phyloP scores from a whole-genome alignment of 2,888 invertebrate species.

The Melieria picta region DNA sequence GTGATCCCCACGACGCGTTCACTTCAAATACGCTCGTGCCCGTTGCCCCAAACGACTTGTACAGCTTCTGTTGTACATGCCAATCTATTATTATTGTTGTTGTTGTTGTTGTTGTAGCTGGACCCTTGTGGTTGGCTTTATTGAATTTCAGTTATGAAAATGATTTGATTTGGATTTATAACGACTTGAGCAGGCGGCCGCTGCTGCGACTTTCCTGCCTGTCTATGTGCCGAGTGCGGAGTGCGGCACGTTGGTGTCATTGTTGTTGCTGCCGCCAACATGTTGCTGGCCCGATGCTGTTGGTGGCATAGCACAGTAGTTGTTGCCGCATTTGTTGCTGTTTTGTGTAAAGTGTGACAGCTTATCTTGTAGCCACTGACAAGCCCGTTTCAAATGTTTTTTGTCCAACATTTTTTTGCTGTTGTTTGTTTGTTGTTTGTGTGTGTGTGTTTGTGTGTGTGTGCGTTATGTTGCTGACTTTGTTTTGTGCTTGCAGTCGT shows the following conservation, averaged over 20 bases:
- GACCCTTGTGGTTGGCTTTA: slow-evolving; percentile 52
- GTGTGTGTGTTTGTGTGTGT: background rate
- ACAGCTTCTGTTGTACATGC: background rate
- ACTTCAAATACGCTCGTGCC: no score
- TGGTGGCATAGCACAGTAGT: slow-evolving; percentile 27
- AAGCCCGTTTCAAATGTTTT: slow-evolving; percentile 43
- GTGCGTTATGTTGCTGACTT: background rate
- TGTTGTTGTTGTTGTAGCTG: background rate
- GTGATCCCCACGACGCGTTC: background rate
- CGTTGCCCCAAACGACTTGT: no score
- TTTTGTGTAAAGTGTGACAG: slow-evolving; percentile 52
- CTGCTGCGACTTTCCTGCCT: background rate
- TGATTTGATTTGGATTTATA: slow-evolving; percentile 55
- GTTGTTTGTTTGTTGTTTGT: slow-evolving; percentile 11
- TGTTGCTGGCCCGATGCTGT: background rate
- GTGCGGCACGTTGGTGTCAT: no score
- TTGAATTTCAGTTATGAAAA: slow-evolving; percentile 55
- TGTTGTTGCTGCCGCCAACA: background rate
- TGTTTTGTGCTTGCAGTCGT: slow-evolving; percentile 44
- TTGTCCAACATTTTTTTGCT: slow-evolving; percentile 25
- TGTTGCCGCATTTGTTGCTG: slow-evolving; percentile 25
- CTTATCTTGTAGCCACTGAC: slow-evolving; percentile 62
- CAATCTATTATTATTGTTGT: background rate
- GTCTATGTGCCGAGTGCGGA: no score
- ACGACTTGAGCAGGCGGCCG: slow-evolving; percentile 18